A percentile compares a stretch with the other conserved stretches of the same genome.
Conservation (phyloP, 1,140 invertebrate genomes). For the Nixonia krombeini region DNA sequence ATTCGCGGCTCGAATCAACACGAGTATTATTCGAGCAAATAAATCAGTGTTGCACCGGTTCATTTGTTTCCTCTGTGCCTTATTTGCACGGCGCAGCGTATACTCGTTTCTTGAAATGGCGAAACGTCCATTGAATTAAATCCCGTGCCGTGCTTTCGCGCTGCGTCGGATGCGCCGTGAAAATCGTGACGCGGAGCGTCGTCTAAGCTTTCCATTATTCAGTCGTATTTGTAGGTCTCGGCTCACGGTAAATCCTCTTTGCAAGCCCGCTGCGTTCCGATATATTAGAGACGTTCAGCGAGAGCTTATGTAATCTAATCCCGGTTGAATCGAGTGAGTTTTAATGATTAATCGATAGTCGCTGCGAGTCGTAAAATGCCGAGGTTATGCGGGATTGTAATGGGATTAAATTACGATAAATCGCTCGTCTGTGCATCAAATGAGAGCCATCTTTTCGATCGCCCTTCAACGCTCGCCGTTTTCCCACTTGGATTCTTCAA, state of each 20-base stretch:
- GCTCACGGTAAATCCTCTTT: constrained; percentile 19
- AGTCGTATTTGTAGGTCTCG: constrained; percentile 15
- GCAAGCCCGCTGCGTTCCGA: constrained; percentile 10
- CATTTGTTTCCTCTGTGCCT: no score
- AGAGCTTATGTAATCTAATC: constrained; percentile 34
- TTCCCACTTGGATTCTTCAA: background rate
- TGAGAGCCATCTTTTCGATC: constrained; percentile 6
- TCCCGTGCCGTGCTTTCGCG: background rate
- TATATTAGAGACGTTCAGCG: constrained; percentile 15
- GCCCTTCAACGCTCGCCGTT: background rate
- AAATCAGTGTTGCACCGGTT: no score
- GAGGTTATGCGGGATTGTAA: constrained; percentile 26
- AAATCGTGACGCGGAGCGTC: background rate
- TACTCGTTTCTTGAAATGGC: constrained; percentile 9
- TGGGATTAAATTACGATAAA: constrained; percentile 45
- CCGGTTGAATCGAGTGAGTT: constrained; percentile 37
- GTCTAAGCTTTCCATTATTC: constrained; percentile 20
- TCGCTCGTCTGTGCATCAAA: constrained; percentile 22
- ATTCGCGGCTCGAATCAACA: no score
- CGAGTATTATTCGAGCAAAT: no score
- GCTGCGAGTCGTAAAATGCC: constrained; percentile 45
- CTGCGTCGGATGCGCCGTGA: background rate
- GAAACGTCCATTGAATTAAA: constrained; percentile 1
- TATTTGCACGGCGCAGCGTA: background rate
- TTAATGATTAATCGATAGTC: constrained; percentile 47